phyloP scores from a whole-genome alignment of 1,140 invertebrate species.

The Brachystomella parvula region DNA sequence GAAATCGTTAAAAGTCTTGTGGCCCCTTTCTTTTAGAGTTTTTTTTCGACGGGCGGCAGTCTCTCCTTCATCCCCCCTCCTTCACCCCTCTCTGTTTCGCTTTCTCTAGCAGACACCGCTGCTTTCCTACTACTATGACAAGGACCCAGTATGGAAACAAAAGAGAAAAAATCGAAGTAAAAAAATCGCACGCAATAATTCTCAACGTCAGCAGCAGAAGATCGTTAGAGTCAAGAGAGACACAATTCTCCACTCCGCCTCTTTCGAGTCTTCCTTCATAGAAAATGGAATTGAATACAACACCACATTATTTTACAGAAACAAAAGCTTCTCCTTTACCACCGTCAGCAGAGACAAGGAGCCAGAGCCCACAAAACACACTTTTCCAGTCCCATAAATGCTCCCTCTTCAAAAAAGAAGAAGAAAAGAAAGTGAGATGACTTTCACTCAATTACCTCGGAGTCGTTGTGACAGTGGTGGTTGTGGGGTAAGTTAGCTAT shows the following conservation, averaged over 20 bases:
- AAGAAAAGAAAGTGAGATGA: background rate
- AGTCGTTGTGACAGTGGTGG: background rate
- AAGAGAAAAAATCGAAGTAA: constrained; percentile 21
- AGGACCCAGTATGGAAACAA: constrained; percentile 35
- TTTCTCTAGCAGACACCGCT: no score
- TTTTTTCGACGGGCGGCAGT: no score
- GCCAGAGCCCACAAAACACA: background rate
- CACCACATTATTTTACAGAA: background rate
- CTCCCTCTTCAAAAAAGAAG: background rate
- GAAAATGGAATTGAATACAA: constrained; percentile 11
- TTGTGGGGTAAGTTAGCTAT: background rate
- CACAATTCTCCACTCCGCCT: constrained; percentile 37
- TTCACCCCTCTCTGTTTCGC: no score
- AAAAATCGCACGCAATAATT: constrained; percentile 39
- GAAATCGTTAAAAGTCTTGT: constrained; percentile 39
- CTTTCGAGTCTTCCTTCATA: constrained; percentile 31
- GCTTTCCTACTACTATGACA: background rate
- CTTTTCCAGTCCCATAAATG: background rate
- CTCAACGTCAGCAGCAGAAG: constrained; percentile 38
- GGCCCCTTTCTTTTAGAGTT: constrained; percentile 16
- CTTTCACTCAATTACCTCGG: background rate
- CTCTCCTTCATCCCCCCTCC: no score
- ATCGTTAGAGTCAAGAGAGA: constrained; percentile 38
- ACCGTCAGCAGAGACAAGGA: background rate
- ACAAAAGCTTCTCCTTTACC: constrained; percentile 9